These are phyloP conservation scores for Drosophila robusta DNA, from an alignment of 2,888 invertebrate genomes.

Conservation along the genomic window DNA sequence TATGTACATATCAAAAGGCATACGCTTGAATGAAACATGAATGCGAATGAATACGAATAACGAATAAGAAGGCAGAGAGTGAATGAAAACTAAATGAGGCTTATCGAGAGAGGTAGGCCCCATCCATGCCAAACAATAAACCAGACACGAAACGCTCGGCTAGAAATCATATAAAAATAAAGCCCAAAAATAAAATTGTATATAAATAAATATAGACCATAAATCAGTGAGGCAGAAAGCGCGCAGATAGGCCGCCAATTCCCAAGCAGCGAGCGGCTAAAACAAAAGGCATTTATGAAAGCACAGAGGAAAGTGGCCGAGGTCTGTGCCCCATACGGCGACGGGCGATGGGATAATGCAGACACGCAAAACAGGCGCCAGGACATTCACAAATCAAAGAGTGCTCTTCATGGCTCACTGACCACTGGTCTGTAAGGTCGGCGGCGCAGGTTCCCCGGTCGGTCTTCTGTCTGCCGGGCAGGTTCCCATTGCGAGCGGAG, in stretches of 20 bases:
- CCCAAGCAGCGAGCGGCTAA: slow-evolving; percentile 33
- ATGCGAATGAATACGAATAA: slow-evolving; percentile 7
- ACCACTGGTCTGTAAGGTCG: slow-evolving; percentile 33
- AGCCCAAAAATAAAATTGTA: slow-evolving; percentile 51
- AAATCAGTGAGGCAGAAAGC: slow-evolving; percentile 77
- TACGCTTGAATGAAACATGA: slow-evolving; percentile 49
- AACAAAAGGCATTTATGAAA: slow-evolving; percentile 55
- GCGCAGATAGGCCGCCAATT: slow-evolving; percentile 58
- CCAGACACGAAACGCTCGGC: slow-evolving; percentile 31
- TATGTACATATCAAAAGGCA: slow-evolving; percentile 23
- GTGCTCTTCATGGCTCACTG: slow-evolving; percentile 62
- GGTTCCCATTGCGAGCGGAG: slow-evolving; percentile 3
- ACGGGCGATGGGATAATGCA: slow-evolving; percentile 13
- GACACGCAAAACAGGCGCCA: slow-evolving; percentile 52
- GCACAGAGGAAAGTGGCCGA: slow-evolving; percentile 4
- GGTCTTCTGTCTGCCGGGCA: background rate
- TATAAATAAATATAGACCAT: slow-evolving; percentile 71
- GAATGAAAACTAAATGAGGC: slow-evolving; percentile 74
- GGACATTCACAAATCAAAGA: slow-evolving; percentile 68
- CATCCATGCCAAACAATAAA: background rate
- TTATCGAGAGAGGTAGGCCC: slow-evolving; percentile 55
- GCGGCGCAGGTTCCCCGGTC: too few relatives aligned
- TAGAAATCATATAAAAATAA: slow-evolving; percentile 56
- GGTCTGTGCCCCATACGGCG: slow-evolving; percentile 1
- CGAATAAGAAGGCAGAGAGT: slow-evolving; percentile 14